Conservation (phyloP, 2,797 vertebrate genomes). For the Sebastes baramenuke region DNA sequence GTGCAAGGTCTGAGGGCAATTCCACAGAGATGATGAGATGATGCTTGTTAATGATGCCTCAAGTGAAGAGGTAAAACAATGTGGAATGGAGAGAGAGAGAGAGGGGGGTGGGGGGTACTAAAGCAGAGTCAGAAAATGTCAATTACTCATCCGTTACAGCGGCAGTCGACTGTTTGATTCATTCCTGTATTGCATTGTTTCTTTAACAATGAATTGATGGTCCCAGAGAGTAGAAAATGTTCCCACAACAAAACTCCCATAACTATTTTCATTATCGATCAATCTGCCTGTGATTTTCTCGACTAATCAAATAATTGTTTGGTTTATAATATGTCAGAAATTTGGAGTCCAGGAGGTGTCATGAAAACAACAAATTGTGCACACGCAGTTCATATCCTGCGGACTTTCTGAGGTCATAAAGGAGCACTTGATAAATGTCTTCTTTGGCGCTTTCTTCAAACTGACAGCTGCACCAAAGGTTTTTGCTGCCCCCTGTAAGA, state of each 20-base stretch:
- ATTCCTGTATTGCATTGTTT: not conserved
- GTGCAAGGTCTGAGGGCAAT: slow-evolving; percentile 45
- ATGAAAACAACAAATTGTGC: not conserved
- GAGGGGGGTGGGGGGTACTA: not conserved
- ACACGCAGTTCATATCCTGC: not conserved
- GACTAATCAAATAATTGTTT: not conserved
- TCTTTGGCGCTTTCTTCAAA: not conserved
- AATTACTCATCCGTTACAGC: not conserved
- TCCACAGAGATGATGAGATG: slow-evolving; percentile 48
- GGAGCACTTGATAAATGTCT: not conserved
- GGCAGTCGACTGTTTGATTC: not conserved
- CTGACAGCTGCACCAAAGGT: not conserved
- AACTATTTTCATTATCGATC: not conserved
- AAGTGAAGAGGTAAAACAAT: slow-evolving; percentile 37
- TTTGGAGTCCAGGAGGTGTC: rapidly evolving
- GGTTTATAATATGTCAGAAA: not conserved
- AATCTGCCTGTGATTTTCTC: not conserved
- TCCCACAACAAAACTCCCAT: not conserved
- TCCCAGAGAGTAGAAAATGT: not conserved
- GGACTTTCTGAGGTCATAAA: not conserved
- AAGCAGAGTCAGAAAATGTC: not conserved
- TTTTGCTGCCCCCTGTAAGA: not conserved
- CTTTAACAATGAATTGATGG: not conserved
- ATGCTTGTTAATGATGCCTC: slow-evolving; percentile 41
- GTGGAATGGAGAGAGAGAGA: not conserved